Evolutionary conservation across 1,140 invertebrate species (phyloP).

Genomic region (Doryteuthis pealeii): DNA sequence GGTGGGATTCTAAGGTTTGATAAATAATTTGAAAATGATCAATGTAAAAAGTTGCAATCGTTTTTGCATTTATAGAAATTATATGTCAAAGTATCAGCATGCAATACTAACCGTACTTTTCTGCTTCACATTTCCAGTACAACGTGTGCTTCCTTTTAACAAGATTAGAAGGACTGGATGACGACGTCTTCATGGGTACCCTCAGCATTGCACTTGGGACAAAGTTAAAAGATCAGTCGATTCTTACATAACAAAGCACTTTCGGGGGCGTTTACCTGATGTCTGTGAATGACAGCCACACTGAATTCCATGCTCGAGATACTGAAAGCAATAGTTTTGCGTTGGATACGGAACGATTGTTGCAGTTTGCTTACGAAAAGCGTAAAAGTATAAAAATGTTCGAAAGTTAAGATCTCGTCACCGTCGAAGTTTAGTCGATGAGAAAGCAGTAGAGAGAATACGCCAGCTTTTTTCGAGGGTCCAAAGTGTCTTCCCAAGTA

Average conservation of each 20-base stretch:
- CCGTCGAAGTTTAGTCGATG: constrained; percentile 17
- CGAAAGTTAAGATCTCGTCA: background rate
- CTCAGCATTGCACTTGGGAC: constrained; percentile 4
- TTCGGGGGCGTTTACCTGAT: background rate
- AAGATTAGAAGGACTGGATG: constrained; percentile 15
- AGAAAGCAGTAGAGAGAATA: constrained; percentile 28
- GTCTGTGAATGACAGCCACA: constrained; percentile 10
- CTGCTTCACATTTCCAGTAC: constrained; percentile 16
- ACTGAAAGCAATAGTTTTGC: background rate
- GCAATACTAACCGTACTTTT: too few species aligned
- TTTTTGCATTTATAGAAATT: too few species aligned
- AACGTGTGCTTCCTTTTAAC: constrained; percentile 25
- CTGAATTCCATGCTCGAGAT: background rate
- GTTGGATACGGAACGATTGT: background rate
- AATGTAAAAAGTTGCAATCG: too few species aligned
- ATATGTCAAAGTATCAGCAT: too few species aligned
- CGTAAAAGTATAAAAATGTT: background rate
- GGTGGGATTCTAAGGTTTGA: too few species aligned
- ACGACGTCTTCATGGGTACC: background rate
- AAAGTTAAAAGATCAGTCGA: background rate
- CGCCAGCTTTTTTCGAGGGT: constrained; percentile 35
- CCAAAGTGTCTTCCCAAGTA: constrained; percentile 29
- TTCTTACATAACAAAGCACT: background rate
- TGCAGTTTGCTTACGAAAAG: background rate
- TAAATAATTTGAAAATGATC: too few species aligned